A percentile compares a stretch with the other conserved stretches of the same genome.
Evolutionary conservation across 2,888 invertebrate species (phyloP).

Genomic region (Drosophila neotestacea): DNA sequence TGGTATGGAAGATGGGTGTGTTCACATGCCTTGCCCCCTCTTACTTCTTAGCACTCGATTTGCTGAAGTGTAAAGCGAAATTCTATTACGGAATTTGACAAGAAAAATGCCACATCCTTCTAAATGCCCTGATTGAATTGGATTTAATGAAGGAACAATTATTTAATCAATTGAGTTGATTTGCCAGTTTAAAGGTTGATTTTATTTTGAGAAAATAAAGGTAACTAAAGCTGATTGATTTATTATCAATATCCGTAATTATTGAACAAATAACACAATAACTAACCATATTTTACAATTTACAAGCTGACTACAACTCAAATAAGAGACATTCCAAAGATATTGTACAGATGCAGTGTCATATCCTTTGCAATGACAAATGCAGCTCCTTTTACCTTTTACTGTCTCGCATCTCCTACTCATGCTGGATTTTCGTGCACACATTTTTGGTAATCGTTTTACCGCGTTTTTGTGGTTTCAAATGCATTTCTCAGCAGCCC

Average conservation of each 20-base stretch:
- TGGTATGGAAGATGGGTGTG: constrained; percentile 5
- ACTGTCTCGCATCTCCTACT: constrained; percentile 8
- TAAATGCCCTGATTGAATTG: constrained; percentile 30
- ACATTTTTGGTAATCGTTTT: constrained; percentile 68
- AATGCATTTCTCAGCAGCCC: constrained; percentile 53
- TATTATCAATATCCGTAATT: background rate
- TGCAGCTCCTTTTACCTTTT: constrained; percentile 31
- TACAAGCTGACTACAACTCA: too few relatives aligned
- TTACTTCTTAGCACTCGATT: constrained; percentile 16
- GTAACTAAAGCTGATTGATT: background rate
- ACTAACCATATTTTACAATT: background rate
- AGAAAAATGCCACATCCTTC: constrained; percentile 20
- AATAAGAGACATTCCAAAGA: background rate
- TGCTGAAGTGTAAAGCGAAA: constrained; percentile 55
- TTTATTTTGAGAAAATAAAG: background rate
- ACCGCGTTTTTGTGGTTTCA: constrained; percentile 70
- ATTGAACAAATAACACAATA: background rate
- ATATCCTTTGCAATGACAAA: constrained; percentile 22
- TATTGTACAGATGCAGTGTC: background rate
- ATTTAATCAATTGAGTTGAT: constrained; percentile 15
- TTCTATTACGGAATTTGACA: constrained; percentile 31
- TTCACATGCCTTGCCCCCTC: background rate
- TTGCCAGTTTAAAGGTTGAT: constrained; percentile 9
- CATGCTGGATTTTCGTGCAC: constrained; percentile 8
- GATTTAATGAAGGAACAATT: constrained; percentile 31